Base-by-base conservation (phyloP, 2,113 vertebrate genomes). In the Misgurnus mizolepis region DNA sequence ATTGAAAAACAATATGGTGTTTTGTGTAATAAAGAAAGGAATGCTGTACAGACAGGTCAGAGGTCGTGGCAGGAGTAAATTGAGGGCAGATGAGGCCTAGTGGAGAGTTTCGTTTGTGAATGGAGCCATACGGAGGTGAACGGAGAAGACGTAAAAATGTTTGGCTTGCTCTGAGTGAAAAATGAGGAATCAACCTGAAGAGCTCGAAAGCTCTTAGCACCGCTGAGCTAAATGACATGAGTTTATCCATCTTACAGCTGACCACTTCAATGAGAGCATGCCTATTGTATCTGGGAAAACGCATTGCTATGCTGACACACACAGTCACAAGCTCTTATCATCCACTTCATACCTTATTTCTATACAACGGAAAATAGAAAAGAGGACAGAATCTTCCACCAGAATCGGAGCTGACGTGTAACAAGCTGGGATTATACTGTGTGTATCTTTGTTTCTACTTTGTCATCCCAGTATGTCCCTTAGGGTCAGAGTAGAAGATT, bases 1-100 rank as follows among this genome's bases (percentile, higher is more conserved):
- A 91, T 90, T 90, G 87, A 83, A 91, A 92, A 90, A 93, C 90
- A 92, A 91, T 90, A 90, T 84, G 85, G 85, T 88, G 67, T 89
- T 90, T 89, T 82, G 83, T 86, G 83, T 70, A 88, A 90, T 91
- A 89, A 90, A 90, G 91, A 91, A 88, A 88, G 88, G 88, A 91
- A 85, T 87, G 85, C 87, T 80, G 87, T 82, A 84, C 80, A 88
- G 92, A 96, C 91, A 92, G 96, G 95, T 94, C 89, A 75, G 81
- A 93, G 96, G 96, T 98, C 96, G 95, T 89, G 55, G 88, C 88
- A 83, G 90, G 92, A 97, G 94, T 96, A 96, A 97, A 98, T 96
- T 96, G 93, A 93, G 96, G 95, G 95, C 95, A 98, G 96, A 95
- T 96, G 95, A 96, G 90, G 93, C 89, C 81, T 82, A 77, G 47